These are phyloP conservation scores for Argyresthia albistria DNA, from an alignment of 2,888 invertebrate species.

Conservation along the genomic window DNA sequence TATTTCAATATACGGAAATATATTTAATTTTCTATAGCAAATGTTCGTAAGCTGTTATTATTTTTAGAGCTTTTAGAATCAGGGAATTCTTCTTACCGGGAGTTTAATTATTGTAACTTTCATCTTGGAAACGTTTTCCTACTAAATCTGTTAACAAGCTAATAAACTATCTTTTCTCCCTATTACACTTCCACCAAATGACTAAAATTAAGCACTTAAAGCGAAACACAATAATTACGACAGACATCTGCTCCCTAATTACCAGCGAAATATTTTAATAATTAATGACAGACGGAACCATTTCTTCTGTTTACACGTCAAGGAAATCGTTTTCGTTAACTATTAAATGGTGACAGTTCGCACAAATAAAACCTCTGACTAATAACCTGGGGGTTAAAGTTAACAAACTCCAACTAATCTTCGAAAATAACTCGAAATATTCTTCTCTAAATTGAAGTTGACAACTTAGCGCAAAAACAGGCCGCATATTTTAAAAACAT, in stretches of 20 bases:
- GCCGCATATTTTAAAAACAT: constrained; percentile 12
- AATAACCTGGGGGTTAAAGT: constrained; percentile 40
- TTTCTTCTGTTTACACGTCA: constrained; percentile 22
- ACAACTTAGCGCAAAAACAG: constrained; percentile 19
- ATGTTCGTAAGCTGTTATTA: too few relatives aligned
- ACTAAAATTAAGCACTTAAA: neutral
- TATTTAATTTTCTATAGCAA: too few relatives aligned
- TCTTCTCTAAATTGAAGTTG: constrained; percentile 37
- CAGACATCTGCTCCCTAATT: constrained; percentile 3
- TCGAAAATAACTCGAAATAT: constrained; percentile 41
- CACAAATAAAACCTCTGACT: constrained; percentile 41
- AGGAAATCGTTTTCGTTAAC: constrained; percentile 22
- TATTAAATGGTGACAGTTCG: constrained; percentile 39
- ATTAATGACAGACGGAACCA: neutral
- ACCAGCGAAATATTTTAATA: neutral
- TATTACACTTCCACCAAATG: neutral
- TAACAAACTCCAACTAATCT: constrained; percentile 15
- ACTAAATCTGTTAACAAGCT: neutral
- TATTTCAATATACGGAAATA: too few relatives aligned
- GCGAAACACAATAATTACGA: neutral
- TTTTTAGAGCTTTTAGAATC: too few relatives aligned
- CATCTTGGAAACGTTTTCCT: too few relatives aligned
- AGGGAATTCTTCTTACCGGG: too few relatives aligned
- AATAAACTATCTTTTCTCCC: neutral
- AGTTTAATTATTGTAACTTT: too few relatives aligned